Conservation (phyloP, 2,888 invertebrate genomes). For the Cantharis rustica region DNA sequence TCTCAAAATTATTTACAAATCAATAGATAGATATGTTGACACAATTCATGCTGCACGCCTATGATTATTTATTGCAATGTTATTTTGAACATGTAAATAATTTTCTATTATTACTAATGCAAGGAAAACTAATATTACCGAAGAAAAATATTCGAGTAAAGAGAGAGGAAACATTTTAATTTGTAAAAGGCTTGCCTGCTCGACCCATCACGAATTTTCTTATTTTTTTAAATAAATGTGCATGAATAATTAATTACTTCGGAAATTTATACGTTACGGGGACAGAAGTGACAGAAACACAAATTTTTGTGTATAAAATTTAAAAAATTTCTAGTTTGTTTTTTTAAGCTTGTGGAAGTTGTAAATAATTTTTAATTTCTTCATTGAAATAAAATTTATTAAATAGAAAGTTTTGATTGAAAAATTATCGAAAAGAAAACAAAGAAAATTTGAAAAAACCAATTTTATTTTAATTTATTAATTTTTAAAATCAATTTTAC, state of each 20-base stretch:
- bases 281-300: background rate
- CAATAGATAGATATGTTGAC: background rate
- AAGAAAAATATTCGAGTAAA: background rate
- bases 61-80: background rate
- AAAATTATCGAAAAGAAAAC: background rate
- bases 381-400: background rate
- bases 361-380: background rate
- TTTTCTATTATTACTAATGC: constrained; percentile 1
- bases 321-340: background rate
- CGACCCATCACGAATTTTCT: background rate
- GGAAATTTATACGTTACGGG: background rate
- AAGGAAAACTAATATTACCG: background rate
- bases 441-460: background rate
- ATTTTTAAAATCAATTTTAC: background rate
- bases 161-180: background rate
- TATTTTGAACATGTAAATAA: background rate
- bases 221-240: background rate
- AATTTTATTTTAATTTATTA: background rate
- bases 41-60: background rate
- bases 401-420: background rate
- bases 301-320: background rate
- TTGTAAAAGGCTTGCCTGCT: background rate
- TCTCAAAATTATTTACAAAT: background rate
- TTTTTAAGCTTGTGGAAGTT: background rate
- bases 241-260: background rate